These are phyloP conservation scores for Vulpes lagopus DNA, from an alignment of 2,113 vertebrate species.

Conservation along the genomic window DNA sequence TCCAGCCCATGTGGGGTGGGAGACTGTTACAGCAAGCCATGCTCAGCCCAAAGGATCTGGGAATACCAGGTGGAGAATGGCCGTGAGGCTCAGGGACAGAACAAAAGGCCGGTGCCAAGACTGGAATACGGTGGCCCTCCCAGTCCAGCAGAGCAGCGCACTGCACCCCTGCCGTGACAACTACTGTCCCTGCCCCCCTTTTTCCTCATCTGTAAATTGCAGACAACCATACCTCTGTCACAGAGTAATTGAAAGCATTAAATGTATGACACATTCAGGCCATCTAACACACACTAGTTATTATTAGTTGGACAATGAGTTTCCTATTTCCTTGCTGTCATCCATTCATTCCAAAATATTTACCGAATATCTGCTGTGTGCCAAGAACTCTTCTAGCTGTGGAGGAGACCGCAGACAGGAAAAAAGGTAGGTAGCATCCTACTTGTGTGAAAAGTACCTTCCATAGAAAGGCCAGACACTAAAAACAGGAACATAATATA, in stretches of 20 bases:
- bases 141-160: background rate
- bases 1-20: background rate
- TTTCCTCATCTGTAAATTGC: background rate
- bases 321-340: background rate
- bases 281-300: background rate
- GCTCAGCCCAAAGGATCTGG: accelerated
- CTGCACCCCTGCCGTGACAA: too few relatives aligned
- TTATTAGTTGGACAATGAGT: background rate
- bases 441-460: background rate
- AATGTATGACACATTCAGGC: background rate
- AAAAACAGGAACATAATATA: background rate
- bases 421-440: background rate
- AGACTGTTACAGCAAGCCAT: background rate
- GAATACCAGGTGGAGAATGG: background rate
- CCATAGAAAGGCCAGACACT: background rate
- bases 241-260: background rate
- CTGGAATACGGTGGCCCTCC: background rate
- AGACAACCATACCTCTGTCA: background rate
- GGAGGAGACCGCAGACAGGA: background rate
- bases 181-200: background rate
- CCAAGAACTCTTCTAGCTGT: background rate
- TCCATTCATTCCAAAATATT: background rate
- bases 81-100: background rate
- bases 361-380: background rate
- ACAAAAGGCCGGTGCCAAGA: background rate